phyloP scores from a whole-genome alignment of 2,113 vertebrate species.

The Podarcis muralis region DNA sequence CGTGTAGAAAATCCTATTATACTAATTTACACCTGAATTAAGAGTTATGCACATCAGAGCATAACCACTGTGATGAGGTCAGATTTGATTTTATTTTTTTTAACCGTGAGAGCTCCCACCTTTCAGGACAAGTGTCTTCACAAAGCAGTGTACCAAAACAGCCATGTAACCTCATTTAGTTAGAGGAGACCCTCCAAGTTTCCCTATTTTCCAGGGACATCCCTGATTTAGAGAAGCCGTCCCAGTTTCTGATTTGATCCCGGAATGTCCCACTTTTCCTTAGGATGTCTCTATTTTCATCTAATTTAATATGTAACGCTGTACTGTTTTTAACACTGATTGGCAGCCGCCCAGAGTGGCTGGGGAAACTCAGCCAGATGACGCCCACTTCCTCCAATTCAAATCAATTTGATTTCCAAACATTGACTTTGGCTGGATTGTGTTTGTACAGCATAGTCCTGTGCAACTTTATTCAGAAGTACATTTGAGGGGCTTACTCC shows the following conservation, averaged over 20 bases:
- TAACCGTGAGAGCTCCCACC: neutral
- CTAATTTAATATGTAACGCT: too few species aligned
- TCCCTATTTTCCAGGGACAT: too few species aligned
- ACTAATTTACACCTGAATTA: neutral
- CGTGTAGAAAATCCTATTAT: too few species aligned
- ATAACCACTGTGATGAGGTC: neutral
- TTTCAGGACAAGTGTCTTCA: neutral
- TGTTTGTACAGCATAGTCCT: neutral
- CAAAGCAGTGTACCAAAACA: neutral
- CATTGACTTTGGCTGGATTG: neutral
- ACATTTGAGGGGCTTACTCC: neutral
- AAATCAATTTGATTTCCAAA: neutral
- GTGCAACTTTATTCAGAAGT: neutral
- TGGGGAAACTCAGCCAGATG: too few species aligned
- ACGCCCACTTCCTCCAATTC: neutral
- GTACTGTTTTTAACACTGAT: too few species aligned
- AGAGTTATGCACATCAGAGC: neutral
- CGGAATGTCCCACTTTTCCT: too few species aligned
- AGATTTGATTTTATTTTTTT: neutral
- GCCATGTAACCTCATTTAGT: neutral
- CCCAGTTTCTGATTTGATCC: too few species aligned
- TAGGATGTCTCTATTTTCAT: too few species aligned
- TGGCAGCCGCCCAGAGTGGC: too few species aligned
- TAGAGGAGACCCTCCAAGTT: neutral
- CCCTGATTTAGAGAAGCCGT: too few species aligned